Conservation (phyloP, 2,113 vertebrate genomes). For the Chaetodon auriga region DNA sequence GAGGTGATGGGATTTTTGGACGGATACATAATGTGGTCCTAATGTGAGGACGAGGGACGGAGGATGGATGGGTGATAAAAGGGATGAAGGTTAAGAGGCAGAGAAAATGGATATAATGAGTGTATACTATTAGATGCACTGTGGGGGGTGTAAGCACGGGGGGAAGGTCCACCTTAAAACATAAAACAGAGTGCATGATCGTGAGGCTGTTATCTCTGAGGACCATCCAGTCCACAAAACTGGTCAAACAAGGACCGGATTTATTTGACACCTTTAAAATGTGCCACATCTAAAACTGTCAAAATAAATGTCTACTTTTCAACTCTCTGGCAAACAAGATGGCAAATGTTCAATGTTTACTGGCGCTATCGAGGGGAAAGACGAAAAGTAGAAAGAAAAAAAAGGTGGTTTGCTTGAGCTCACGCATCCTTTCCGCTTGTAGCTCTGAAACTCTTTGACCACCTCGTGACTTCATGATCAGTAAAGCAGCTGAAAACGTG, state of each 20-base stretch:
- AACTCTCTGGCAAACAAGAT: not conserved
- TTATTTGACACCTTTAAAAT: not conserved
- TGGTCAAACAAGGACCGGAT: constrained; percentile 1
- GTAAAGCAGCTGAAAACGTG: not conserved
- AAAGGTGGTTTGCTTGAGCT: not conserved
- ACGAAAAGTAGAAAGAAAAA: not conserved
- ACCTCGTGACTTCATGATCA: not conserved
- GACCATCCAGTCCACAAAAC: not conserved
- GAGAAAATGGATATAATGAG: constrained; percentile 21
- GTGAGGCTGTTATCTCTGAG: not conserved
- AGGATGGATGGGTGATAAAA: constrained; percentile 25
- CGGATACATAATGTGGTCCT: constrained; percentile 26
- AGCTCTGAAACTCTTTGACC: constrained; percentile 5
- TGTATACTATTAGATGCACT: not conserved
- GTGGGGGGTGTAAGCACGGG: not conserved
- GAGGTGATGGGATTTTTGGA: constrained; percentile 27
- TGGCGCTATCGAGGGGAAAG: not conserved
- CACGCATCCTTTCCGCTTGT: not conserved
- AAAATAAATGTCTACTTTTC: not conserved
- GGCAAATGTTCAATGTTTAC: constrained; percentile 4
- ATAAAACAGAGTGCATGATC: not conserved
- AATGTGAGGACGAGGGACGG: constrained; percentile 30
- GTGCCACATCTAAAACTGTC: not conserved
- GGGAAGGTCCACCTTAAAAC: constrained; percentile 10
- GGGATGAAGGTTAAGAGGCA: constrained; percentile 49